A percentile compares a stretch with the other conserved stretches of the same genome.
phyloP scores from a whole-genome alignment of 1,140 invertebrate genomes.

The Pygmarrhopalites habei region DNA sequence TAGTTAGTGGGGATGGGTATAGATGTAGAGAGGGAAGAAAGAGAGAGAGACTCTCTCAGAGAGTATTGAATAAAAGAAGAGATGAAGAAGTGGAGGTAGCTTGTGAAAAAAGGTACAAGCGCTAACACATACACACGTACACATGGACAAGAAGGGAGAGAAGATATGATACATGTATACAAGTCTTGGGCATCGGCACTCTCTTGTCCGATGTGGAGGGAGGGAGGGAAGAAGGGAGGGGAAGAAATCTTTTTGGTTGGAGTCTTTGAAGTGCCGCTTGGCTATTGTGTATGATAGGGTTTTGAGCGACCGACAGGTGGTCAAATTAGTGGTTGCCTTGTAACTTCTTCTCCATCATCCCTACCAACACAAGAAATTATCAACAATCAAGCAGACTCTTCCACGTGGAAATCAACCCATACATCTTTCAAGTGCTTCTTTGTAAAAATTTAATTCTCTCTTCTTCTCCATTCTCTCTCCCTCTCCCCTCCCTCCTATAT shows the following conservation, averaged over 20 bases:
- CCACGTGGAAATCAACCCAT: conserved; percentile 24
- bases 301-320: conserved; percentile 36
- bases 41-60: not conserved
- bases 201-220: not conserved
- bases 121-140: not conserved
- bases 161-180: not conserved
- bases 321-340: conserved; percentile 40
- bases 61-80: not conserved
- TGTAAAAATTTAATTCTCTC: conserved; percentile 25
- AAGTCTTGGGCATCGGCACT: not conserved
- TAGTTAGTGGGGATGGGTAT: not conserved
- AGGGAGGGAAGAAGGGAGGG: conserved; percentile 12
- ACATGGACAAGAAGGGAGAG: not conserved
- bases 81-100: not conserved
- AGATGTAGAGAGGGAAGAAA: not conserved
- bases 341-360: conserved; percentile 21
- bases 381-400: conserved; percentile 23
- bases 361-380: conserved; percentile 17
- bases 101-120: not conserved
- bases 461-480: not conserved
- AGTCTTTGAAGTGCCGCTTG: conserved; percentile 28
- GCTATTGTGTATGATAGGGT: conserved; percentile 31
- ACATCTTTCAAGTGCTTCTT: conserved; percentile 22
- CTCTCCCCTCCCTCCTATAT: no score
- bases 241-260: conserved; percentile 21